Conservation (phyloP, 2,888 invertebrate genomes). For the Craniophora ligustri region DNA sequence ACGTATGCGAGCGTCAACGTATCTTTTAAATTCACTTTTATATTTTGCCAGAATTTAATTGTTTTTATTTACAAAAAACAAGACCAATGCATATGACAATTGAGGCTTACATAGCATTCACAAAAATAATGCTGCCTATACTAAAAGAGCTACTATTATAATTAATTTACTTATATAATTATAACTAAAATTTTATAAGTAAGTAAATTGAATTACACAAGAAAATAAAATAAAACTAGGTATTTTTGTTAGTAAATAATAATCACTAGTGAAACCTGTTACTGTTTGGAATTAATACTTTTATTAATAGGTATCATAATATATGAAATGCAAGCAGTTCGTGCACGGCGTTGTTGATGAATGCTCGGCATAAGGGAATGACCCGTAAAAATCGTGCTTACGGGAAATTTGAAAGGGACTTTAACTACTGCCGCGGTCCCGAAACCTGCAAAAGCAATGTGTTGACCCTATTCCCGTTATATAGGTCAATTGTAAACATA, state of each 20-base stretch:
- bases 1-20: background rate
- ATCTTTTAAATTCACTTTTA: constrained; percentile 4
- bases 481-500: constrained; percentile 61
- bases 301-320: constrained; percentile 20
- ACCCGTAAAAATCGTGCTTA: constrained; percentile 33
- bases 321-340: constrained; percentile 8
- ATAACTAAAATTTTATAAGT: no score
- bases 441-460: constrained; percentile 40
- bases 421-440: constrained; percentile 22
- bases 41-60: constrained; percentile 8
- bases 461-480: constrained; percentile 47
- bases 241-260: no score
- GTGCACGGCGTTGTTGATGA: constrained; percentile 26
- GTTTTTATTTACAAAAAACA: no score
- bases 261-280: no score
- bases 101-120: no score
- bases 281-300: constrained; percentile 24
- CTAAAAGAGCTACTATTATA: no score
- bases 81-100: no score
- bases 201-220: no score
- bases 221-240: no score
- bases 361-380: constrained; percentile 41
- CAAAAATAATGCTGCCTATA: no score
- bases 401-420: constrained; percentile 43
- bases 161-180: no score